A percentile compares a stretch with the other conserved stretches of the same genome.
Evolutionary conservation across 2,888 invertebrate species (phyloP).

Genomic region (Athalia cordata): DNA sequence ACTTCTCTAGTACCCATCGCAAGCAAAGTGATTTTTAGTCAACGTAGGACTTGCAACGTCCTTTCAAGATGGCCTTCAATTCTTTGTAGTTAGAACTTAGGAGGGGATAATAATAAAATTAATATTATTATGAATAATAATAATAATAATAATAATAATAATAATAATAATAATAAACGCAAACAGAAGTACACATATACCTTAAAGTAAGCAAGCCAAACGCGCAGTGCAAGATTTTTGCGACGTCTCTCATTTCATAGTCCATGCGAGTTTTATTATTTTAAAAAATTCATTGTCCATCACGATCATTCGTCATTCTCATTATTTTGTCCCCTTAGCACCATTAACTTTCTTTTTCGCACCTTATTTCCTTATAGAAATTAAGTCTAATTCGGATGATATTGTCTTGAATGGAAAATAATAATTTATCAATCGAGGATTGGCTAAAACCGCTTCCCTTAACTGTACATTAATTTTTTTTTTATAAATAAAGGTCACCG

Average conservation of each 20-base stretch:
- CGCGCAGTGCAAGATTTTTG: slow-evolving; percentile 37
- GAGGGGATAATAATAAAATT: slow-evolving; percentile 37
- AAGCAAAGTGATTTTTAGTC: background rate
- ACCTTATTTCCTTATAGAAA: slow-evolving; percentile 31
- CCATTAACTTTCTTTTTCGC: background rate
- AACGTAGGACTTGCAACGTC: slow-evolving; percentile 38
- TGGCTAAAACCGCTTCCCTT: slow-evolving; percentile 52
- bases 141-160: slow-evolving; percentile 47
- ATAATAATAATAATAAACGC: slow-evolving; percentile 49
- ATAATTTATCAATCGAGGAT: slow-evolving; percentile 43
- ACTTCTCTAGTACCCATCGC: background rate
- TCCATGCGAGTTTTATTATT: slow-evolving; percentile 40
- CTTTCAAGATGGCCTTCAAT: slow-evolving; percentile 27
- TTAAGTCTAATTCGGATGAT: slow-evolving; percentile 42
- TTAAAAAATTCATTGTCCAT: slow-evolving; percentile 19
- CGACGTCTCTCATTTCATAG: slow-evolving; percentile 32
- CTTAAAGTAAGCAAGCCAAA: slow-evolving; percentile 35
- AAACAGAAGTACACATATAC: slow-evolving; percentile 49
- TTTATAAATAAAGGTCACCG: slow-evolving; percentile 64
- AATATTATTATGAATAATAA: slow-evolving; percentile 22
- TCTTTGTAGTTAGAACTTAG: slow-evolving; percentile 45
- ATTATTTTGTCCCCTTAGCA: slow-evolving; percentile 20
- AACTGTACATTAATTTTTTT: slow-evolving; percentile 67
- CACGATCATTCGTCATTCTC: slow-evolving; percentile 27
- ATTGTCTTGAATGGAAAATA: slow-evolving; percentile 26